Percentiles rank a stretch among this genome's conserved stretches.
Evolutionary conservation across 2,797 vertebrate species (phyloP).

Genomic region (Gambelia wislizenii): DNA sequence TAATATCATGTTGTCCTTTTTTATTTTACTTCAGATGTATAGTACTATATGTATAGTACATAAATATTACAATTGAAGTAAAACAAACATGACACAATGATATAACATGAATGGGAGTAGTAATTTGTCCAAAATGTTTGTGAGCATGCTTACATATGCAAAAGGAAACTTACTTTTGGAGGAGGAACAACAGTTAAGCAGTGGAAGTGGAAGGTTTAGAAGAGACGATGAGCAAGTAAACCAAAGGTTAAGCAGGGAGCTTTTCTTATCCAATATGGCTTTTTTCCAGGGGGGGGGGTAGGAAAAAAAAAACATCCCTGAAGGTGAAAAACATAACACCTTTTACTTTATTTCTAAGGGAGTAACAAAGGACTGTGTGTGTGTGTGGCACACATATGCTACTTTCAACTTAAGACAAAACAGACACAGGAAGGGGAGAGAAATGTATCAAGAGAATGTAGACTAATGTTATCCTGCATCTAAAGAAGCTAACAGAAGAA

Average conservation of each 20-base stretch:
- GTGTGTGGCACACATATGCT: no score
- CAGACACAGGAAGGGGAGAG: neutral
- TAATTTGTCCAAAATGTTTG: neutral
- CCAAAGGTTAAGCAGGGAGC: neutral
- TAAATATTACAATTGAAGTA: neutral
- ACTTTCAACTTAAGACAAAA: neutral
- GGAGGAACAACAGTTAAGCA: neutral
- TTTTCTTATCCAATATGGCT: neutral
- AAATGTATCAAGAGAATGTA: neutral
- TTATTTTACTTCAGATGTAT: no score
- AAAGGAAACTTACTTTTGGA: neutral
- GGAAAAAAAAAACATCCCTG: neutral
- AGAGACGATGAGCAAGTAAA: neutral
- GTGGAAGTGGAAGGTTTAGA: neutral
- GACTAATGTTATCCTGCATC: neutral
- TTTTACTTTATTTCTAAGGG: neutral
- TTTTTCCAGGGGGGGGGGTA: neutral
- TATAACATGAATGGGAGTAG: neutral
- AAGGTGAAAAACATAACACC: no score
- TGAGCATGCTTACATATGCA: neutral
- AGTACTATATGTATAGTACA: no score
- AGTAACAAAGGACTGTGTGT: neutral
- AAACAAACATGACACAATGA: neutral
- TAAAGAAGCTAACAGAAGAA: neutral
- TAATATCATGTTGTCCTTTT: no score